A percentile compares a stretch with the other conserved stretches of the same genome.
Evolutionary conservation across 35 echinoderm and acorn worm genomes (phyloP).

Genomic region (Ophioderma brevispina): DNA sequence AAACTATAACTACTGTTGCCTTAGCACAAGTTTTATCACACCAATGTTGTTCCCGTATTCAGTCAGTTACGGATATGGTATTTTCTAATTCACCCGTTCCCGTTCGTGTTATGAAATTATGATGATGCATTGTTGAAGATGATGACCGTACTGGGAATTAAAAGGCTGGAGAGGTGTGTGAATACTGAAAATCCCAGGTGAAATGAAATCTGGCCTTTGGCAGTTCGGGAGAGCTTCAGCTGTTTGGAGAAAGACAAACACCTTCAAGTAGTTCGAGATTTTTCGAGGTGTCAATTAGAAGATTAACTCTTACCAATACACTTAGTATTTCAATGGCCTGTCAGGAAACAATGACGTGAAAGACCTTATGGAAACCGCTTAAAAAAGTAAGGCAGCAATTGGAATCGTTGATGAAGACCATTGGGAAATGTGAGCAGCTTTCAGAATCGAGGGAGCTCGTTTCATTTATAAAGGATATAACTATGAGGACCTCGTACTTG

Average conservation of each 20-base stretch:
- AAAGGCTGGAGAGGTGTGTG: background rate
- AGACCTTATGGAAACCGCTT: background rate
- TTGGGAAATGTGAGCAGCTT: no score
- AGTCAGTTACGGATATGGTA: background rate
- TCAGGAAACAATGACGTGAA: background rate
- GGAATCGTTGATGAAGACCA: background rate
- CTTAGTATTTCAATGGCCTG: background rate
- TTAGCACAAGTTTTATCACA: background rate
- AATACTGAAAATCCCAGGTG: background rate
- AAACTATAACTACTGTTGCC: background rate
- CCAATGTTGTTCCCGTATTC: background rate
- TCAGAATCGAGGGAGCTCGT: no score
- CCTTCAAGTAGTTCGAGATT: background rate
- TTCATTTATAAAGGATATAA: no score
- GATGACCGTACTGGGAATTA: background rate
- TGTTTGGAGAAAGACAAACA: background rate
- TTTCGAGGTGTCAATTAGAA: background rate
- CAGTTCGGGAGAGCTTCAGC: background rate
- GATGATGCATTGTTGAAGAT: background rate
- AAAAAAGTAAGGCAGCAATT: slow-evolving; percentile 2
- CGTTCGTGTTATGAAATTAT: background rate
- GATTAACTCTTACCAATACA: background rate
- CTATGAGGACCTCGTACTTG: no score
- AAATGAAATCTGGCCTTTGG: background rate
- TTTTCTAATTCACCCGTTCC: background rate